phyloP scores from a whole-genome alignment of 2,113 vertebrate genomes.

The Bettongia penicillata region DNA sequence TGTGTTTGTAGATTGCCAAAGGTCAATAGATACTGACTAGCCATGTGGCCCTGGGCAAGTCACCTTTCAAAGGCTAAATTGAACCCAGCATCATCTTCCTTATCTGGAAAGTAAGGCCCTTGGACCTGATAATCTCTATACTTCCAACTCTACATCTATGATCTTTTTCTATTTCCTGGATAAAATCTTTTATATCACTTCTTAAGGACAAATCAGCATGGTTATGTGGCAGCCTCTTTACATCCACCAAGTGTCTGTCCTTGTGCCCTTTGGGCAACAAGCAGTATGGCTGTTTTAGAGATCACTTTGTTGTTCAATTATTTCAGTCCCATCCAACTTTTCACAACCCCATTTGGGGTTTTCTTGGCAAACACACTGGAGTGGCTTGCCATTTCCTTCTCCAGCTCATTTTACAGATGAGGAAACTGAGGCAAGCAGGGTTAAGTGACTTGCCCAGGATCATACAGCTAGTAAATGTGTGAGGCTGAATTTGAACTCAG shows the following conservation, averaged over 20 bases:
- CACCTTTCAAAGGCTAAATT: neutral
- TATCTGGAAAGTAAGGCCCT: neutral
- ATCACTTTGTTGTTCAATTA: neutral
- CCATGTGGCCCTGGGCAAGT: neutral
- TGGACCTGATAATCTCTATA: neutral
- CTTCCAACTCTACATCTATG: neutral
- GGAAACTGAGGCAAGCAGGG: too few species aligned
- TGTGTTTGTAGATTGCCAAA: neutral
- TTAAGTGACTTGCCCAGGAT: too few species aligned
- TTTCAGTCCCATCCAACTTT: neutral
- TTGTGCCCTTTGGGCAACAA: neutral
- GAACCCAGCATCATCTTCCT: neutral
- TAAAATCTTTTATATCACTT: neutral
- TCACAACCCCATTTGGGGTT: too few species aligned
- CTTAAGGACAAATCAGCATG: neutral
- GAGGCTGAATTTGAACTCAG: too few species aligned
- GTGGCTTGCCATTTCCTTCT: too few species aligned
- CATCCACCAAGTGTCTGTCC: neutral
- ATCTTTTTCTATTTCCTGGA: neutral
- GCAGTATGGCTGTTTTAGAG: neutral
- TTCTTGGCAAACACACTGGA: too few species aligned
- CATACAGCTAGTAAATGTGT: too few species aligned
- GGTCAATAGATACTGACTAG: neutral
- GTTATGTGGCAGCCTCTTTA: neutral
- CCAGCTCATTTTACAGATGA: too few species aligned